phyloP scores from a whole-genome alignment of 2,888 invertebrate genomes.

The Melolontha melolontha region DNA sequence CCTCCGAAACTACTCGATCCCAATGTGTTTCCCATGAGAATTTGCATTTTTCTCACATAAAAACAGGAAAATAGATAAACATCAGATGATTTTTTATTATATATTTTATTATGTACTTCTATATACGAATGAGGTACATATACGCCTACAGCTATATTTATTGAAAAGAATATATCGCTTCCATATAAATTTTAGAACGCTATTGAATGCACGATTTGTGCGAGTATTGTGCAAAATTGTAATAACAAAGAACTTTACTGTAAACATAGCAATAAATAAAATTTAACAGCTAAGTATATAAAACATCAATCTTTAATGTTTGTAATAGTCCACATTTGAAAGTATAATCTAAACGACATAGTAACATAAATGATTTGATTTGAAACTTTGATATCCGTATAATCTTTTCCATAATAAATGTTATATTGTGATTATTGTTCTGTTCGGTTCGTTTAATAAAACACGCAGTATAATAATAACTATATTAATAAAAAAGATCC shows the following conservation, averaged over 20 bases:
- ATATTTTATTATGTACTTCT: slow-evolving; percentile 26
- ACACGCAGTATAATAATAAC: too few species aligned
- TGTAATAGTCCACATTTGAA: too few species aligned
- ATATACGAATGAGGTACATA: slow-evolving; percentile 4
- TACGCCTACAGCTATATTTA: slow-evolving; percentile 39
- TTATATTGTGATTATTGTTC: too few species aligned
- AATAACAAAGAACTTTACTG: slow-evolving; percentile 32
- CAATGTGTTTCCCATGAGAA: slow-evolving; percentile 40
- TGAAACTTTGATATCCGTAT: too few species aligned
- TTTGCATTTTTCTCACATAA: slow-evolving; percentile 46
- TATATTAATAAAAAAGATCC: too few species aligned
- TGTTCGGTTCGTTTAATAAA: too few species aligned
- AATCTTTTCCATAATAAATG: too few species aligned
- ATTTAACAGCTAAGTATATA: slow-evolving; percentile 22
- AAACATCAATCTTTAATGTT: slow-evolving; percentile 7
- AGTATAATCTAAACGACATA: too few species aligned
- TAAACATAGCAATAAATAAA: slow-evolving; percentile 33
- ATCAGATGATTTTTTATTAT: slow-evolving; percentile 41
- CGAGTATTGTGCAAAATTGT: slow-evolving; percentile 31
- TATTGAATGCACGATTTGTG: slow-evolving; percentile 33
- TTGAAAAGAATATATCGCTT: slow-evolving; percentile 35
- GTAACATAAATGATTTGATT: too few species aligned
- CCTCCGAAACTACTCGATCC: slow-evolving; percentile 27
- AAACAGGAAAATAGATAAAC: slow-evolving; percentile 47
- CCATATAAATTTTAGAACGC: slow-evolving; percentile 29